A percentile compares a stretch with the other conserved stretches of the same genome.
Evolutionary conservation across 2,113 vertebrate genomes (phyloP).

Genomic region (Tonatia bakeri): DNA sequence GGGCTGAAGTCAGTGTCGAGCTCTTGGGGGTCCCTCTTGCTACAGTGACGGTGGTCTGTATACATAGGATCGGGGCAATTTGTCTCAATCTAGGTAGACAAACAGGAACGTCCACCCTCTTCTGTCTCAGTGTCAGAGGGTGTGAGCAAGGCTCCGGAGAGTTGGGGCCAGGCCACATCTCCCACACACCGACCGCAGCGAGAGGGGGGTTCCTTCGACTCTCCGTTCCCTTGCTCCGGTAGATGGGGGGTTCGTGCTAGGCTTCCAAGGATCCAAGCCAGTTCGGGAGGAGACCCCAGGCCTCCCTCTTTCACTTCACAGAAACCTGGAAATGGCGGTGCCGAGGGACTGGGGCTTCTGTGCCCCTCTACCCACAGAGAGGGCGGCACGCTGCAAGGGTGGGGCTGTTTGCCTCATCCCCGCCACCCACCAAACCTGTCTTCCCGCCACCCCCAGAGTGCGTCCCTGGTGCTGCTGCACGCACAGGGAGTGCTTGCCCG

Average conservation of each 20-base stretch:
- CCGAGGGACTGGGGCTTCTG: background rate
- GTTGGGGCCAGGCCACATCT: rapidly evolving
- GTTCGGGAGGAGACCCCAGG: background rate
- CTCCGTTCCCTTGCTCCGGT: background rate
- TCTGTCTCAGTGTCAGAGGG: background rate
- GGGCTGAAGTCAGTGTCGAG: background rate
- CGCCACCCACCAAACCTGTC: slow-evolving; percentile 44
- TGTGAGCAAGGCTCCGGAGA: background rate
- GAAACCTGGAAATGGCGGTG: background rate
- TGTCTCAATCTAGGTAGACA: background rate
- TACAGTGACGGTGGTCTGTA: background rate
- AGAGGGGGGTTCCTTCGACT: background rate
- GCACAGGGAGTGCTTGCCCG: background rate
- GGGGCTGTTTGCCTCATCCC: slow-evolving; percentile 1
- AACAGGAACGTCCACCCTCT: background rate
- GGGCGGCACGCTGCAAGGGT: background rate
- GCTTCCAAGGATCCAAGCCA: background rate
- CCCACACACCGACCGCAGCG: background rate
- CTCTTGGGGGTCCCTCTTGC: background rate
- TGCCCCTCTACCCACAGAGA: background rate
- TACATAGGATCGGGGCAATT: background rate
- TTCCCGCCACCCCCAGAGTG: slow-evolving; percentile 30
- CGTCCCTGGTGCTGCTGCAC: background rate
- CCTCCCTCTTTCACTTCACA: background rate
- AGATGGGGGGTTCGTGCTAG: rapidly evolving